Conservation (phyloP, 2,113 vertebrate species). For the Cynoglossus semilaevis region DNA sequence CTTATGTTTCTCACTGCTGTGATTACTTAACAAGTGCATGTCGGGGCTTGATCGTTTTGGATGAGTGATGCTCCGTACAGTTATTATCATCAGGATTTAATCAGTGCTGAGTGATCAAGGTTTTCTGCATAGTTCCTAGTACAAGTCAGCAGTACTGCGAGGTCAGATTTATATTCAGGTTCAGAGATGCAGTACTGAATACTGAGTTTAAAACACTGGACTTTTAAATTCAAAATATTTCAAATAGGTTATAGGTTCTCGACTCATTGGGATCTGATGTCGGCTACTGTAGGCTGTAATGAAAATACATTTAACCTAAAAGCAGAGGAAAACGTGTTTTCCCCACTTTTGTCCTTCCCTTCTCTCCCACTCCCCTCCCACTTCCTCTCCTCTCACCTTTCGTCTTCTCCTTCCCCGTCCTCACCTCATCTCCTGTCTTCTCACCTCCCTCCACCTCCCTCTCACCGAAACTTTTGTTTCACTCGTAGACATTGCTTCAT, state of each 20-base stretch:
- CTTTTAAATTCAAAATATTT: neutral
- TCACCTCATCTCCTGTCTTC: neutral
- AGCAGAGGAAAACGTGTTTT: no score
- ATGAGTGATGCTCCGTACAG: constrained; percentile 48
- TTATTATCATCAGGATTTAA: constrained; percentile 63
- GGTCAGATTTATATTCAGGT: constrained; percentile 27
- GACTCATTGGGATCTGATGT: no score
- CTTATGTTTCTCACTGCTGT: constrained; percentile 31
- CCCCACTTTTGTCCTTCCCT: no score
- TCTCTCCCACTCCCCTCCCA: no score
- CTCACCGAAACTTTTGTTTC: neutral
- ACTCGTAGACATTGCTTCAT: no score
- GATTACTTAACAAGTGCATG: constrained; percentile 60
- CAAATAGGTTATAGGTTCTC: no score
- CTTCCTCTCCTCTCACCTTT: neutral
- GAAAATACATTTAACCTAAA: no score
- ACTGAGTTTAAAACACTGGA: constrained; percentile 16
- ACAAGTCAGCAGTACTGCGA: constrained; percentile 58
- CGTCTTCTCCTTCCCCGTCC: neutral
- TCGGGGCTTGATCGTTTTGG: constrained; percentile 52
- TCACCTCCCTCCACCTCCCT: no score
- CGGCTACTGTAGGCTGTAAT: neutral
- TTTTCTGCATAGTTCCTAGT: constrained; percentile 22
- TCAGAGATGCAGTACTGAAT: constrained; percentile 6
- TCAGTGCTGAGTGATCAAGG: constrained; percentile 59